phyloP scores from a whole-genome alignment of 2,888 invertebrate genomes.

The Amitus sp. region DNA sequence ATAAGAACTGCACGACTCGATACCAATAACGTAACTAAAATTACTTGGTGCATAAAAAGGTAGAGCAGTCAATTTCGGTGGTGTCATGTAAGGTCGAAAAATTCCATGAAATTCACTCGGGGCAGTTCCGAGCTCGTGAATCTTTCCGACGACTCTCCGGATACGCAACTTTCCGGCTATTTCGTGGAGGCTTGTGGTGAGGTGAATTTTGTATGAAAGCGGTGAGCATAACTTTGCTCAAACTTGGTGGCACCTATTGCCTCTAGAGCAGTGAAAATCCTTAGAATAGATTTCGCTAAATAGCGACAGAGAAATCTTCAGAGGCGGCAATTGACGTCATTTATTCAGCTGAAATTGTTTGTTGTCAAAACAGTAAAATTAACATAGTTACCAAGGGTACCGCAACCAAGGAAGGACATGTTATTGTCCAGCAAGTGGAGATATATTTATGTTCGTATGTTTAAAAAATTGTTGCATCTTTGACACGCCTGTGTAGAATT shows the following conservation, averaged over 20 bases:
- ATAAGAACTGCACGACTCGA: not conserved
- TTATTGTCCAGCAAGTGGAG: too few relatives aligned
- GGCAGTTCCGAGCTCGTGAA: constrained; percentile 28
- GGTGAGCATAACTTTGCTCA: not conserved
- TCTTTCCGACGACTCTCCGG: constrained; percentile 22
- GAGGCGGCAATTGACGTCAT: too few relatives aligned
- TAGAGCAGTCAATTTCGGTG: constrained; percentile 33
- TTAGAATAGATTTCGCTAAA: not conserved
- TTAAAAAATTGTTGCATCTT: too few relatives aligned
- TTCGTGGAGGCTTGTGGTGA: constrained; percentile 13
- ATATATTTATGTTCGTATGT: too few relatives aligned
- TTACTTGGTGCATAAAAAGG: too few relatives aligned
- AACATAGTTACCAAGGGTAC: too few relatives aligned
- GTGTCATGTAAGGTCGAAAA: constrained; percentile 31
- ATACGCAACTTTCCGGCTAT: constrained; percentile 34
- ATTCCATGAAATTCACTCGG: constrained; percentile 36
- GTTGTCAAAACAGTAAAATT: too few relatives aligned
- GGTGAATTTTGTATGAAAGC: constrained; percentile 5
- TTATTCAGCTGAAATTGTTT: too few relatives aligned
- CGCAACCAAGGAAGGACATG: too few relatives aligned
- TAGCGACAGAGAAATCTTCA: too few relatives aligned
- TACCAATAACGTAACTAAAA: too few relatives aligned
- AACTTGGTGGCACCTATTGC: constrained; percentile 1
- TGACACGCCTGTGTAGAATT: too few relatives aligned
- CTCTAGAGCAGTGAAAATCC: not conserved